Percentiles rank a stretch among this genome's conserved stretches.
Evolutionary conservation across 2,888 invertebrate genomes (phyloP).

Genomic region (Diachrysia chrysitis): DNA sequence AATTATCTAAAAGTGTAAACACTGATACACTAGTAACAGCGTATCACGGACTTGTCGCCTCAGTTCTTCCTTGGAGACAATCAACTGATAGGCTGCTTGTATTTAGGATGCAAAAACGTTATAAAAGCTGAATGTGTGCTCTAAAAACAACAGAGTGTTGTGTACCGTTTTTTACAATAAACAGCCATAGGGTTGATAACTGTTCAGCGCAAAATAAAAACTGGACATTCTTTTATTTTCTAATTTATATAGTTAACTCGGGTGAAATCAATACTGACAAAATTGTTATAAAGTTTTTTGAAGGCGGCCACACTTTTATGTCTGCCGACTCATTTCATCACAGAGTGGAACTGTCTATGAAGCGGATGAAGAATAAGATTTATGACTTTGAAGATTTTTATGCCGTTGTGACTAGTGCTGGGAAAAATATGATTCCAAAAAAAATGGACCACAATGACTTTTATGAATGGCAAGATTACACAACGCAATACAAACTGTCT

Average conservation of each 20-base stretch:
- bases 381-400: slow-evolving; percentile 32
- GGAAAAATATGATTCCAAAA: slow-evolving; percentile 30
- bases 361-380: slow-evolving; percentile 29
- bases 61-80: too few relatives aligned
- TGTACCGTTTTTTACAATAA: too few relatives aligned
- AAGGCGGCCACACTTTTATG: slow-evolving; percentile 19
- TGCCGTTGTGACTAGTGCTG: too few relatives aligned
- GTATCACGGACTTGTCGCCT: too few relatives aligned
- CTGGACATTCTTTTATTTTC: slow-evolving; percentile 31
- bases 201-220: slow-evolving; percentile 36
- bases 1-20: too few relatives aligned
- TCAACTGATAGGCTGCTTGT: too few relatives aligned
- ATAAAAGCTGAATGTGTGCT: too few relatives aligned
- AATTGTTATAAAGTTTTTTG: slow-evolving; percentile 10
- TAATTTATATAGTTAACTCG: slow-evolving; percentile 10
- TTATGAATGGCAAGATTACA: slow-evolving; percentile 38
- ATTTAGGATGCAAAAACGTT: too few relatives aligned
- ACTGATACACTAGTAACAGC: too few relatives aligned
- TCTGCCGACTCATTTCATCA: slow-evolving; percentile 15
- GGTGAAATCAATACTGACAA: slow-evolving; percentile 4
- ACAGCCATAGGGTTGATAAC: slow-evolving; percentile 11
- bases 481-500: slow-evolving; percentile 34
- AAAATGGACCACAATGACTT: slow-evolving; percentile 32
- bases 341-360: slow-evolving; percentile 21
- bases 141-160: too few relatives aligned